phyloP scores from a whole-genome alignment of 2,888 invertebrate species.

The Yponomeuta cagnagella region DNA sequence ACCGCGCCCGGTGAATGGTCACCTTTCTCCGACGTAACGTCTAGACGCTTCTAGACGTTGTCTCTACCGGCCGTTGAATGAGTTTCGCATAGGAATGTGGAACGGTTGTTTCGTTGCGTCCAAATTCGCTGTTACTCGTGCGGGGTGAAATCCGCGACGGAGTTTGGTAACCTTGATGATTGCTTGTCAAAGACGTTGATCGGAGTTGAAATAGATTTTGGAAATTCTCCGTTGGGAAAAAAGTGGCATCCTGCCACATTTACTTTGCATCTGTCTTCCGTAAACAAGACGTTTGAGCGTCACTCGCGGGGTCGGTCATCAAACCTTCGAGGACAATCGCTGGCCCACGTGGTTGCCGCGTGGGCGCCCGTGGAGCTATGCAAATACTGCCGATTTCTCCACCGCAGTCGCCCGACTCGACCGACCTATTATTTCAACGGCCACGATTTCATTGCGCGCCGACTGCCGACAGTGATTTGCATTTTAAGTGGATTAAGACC shows the following conservation, averaged over 20 bases:
- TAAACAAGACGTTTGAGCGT: constrained; percentile 13
- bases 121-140: constrained; percentile 44
- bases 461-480: constrained; percentile 37
- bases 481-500: constrained; percentile 48
- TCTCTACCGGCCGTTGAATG: constrained; percentile 65
- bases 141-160: constrained; percentile 40
- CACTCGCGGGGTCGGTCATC: constrained; percentile 27
- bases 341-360: constrained; percentile 29
- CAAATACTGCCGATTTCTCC: constrained; percentile 17
- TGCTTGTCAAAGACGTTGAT: neutral
- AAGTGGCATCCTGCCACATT: constrained; percentile 2
- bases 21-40: constrained; percentile 74
- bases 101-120: constrained; percentile 46
- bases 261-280: constrained; percentile 6
- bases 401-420: constrained; percentile 11
- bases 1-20: constrained; percentile 64
- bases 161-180: neutral
- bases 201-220: neutral
- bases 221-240: neutral
- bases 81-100: constrained; percentile 70
- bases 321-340: constrained; percentile 32
- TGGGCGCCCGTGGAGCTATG: constrained; percentile 21
- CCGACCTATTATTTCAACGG: constrained; percentile 30
- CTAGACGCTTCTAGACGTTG: constrained; percentile 48
- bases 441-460: constrained; percentile 45